Evolutionary conservation across 2,113 vertebrate genomes (phyloP), one percentile per base, ranked within the genome.

Genomic region (Theristicus caerulescens): DNA sequence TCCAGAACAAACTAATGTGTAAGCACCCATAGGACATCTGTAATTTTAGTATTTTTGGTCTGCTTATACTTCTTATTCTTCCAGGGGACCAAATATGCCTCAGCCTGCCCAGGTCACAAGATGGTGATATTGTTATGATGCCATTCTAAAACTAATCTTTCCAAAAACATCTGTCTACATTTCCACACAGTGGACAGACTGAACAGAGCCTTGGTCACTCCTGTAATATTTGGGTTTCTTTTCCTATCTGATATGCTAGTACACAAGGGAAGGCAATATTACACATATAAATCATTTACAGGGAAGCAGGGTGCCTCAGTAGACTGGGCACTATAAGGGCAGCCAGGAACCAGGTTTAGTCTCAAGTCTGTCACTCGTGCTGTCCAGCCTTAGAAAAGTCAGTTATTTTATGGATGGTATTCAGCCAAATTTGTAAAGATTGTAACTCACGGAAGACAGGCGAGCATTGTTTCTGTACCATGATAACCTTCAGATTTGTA

Each of bases 321-420:
- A 46, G 40, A 40, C 24, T 0, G 0, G 52, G 46, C 13, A 46
- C 22, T 55, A 20, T 25, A 81, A 72, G 7, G 25, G 10, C 17
- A 74, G 32, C 27, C 38, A 86, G 51, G 40, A 91, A 78, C 12
- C 16, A 76, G 22, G 13, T 11, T 58, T 58, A 58, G 55, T 49
- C 72, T 88, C 46, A 51, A 19, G 62, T 94, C 69, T 64, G 32
- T 66, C 51, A 42, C 8, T 51, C 32, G 22, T 5, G 18, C 55
- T 47, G 6, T 25, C 34, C 47, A 54, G 32, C 4, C 80, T 51
- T 64, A 86, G 36, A 49, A 22, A 91, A 78, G 25, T 24, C 17
- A 22, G 13, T 10, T 59, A 69, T 69, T 49, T 78, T 44, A 44
- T 34, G 7, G 78, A 10, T 14, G 19, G 8, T n/a, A 51, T 58